Percentiles rank a stretch among this genome's conserved stretches.
phyloP scores from a whole-genome alignment of 1,140 invertebrate genomes.

The Papilio helenus region DNA sequence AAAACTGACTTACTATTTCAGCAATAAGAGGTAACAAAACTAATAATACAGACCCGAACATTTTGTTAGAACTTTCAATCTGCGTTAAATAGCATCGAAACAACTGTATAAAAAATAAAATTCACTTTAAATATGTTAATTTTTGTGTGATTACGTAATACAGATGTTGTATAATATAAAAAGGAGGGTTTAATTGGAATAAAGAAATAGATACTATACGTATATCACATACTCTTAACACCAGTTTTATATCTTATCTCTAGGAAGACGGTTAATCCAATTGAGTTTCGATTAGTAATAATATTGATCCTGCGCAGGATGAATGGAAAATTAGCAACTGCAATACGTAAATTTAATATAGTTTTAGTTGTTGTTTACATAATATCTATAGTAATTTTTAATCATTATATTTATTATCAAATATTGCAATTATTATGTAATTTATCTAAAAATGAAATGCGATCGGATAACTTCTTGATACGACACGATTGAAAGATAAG shows the following conservation, averaged over 20 bases:
- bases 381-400: neutral
- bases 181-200: neutral
- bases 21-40: constrained; percentile 4
- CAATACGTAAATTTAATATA: neutral
- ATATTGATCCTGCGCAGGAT: neutral
- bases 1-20: neutral
- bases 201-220: neutral
- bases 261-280: too few species aligned
- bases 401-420: neutral
- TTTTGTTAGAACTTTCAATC: neutral
- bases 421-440: constrained; percentile 20
- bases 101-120: neutral
- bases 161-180: neutral
- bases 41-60: neutral
- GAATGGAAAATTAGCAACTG: neutral
- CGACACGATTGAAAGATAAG: constrained; percentile 48
- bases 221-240: neutral
- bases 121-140: neutral
- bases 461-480: constrained; percentile 39
- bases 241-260: too few species aligned
- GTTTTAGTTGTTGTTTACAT: neutral
- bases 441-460: constrained; percentile 22
- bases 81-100: neutral
- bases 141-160: neutral
- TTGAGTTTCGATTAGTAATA: neutral